Base-by-base conservation (phyloP, 2,888 invertebrate genomes). In the Timandra comae region DNA sequence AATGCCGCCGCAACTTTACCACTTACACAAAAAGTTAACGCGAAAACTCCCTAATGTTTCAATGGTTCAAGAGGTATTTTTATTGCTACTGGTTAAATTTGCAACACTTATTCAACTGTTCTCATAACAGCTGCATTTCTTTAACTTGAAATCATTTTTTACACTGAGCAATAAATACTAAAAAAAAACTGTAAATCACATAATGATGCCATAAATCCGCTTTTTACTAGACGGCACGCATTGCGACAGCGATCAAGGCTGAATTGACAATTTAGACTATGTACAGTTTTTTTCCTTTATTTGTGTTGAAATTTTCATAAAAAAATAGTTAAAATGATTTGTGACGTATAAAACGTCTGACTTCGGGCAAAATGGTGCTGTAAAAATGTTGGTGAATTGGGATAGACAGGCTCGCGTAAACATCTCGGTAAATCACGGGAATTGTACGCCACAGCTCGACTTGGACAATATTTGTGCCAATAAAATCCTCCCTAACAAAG, bases 391-490 rank as follows among this genome's bases (percentile, higher is more conserved):
- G 63, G 68, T 67, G 61, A 63, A 69, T 65, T 55, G 64, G 63
- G 60, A 59, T 72, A 65, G 73, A 68, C 69, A 67, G 69, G 61
- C 63, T 67, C 70, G 65, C 69, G 81, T 82, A 84, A 81, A 84
- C 81, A 81, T 72, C 66, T 69, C 80, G 60, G 77, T 82, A 84
- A 82, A 82, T 84, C 81, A 81, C 70, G 59, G 67, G 62, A 64
- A 76, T 68, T 70, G 69, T 63, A 67, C 69, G 69, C 70, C 72
- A 59, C 72, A 69, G 67, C 72, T 72, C 72, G 67, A 73, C 75
- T 77, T 76, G 71, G 72, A 75, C 79, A 78, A 79, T 81, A 80
- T 82, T 81, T 82, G 77, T 78, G 79, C 75, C 80, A 82, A 82
- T 82, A 82, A 78, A 81, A 81, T 76, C 66, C 63, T 71, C 72